Evolutionary conservation across 2,888 invertebrate genomes (phyloP), one percentile per base, ranked within the genome.

Genomic region (Drosophila paranaensis): DNA sequence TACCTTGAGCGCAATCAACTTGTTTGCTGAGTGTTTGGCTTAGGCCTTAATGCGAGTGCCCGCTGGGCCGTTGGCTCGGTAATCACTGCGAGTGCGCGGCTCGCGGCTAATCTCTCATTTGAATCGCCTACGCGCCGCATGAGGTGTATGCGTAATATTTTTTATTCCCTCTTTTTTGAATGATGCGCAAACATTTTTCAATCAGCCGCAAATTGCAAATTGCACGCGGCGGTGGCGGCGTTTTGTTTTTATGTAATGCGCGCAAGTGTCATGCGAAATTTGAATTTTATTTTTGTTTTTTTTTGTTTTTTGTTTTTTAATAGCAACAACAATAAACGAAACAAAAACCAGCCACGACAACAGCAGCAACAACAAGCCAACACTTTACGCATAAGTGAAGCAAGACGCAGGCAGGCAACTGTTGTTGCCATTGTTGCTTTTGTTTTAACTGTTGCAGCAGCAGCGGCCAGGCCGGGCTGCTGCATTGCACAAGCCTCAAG

Each of bases 181-280:
- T 16, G 61, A 79, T 74, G 79, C n/a, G 60, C 75, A 70, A 25
- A 37, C 39, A 35, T 33, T 33, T 33, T 58, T 51, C 65, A 66
- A 81, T 81, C 64, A 63, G 60, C 39, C 62, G 64, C 58, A 46
- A 83, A 65, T 65, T 69, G 68, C 54, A 16, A 33, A 33, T 33
- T 33, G 30, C 30, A 6, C 11, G 60, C 64, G 37, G 45, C 74
- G 65, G 71, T 46, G 53, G 71, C 51, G 53, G 10, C 69, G 51
- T n/a, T 39, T 50, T 37, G 53, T 45, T 65, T 80, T 81, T 84
- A 75, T 82, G 66, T 88, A 89, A 82, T 77, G 53, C 56, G 40
- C 50, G 27, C 81, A 83, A 79, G 80, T 89, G 88, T 89, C 89
- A 89, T 67, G 88, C 79, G 27, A 89, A 74, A 79, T 71, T 71